These are phyloP conservation scores for Neotoma lepida DNA, from an alignment of 2,113 vertebrate genomes.

Conservation along the genomic window DNA sequence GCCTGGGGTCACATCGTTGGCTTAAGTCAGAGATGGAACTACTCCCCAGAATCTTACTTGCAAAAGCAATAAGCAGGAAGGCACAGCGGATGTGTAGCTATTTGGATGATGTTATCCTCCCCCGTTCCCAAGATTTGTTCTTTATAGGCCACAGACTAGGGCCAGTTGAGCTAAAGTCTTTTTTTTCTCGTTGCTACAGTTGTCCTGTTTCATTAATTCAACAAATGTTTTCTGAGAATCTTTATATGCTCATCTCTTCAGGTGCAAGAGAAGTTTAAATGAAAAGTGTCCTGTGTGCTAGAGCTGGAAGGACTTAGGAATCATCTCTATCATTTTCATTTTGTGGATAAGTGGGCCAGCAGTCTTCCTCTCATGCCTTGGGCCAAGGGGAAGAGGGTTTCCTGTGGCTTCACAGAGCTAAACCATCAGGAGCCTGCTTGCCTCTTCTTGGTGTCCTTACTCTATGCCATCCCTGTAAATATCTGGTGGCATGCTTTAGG, in stretches of 20 bases:
- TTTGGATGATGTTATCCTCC: conserved; percentile 14
- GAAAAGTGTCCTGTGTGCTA: neutral
- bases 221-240: neutral
- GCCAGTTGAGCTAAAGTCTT: conserved; percentile 6
- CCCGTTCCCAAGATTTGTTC: neutral
- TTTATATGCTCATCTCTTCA: conserved; percentile 7
- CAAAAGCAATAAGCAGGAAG: conserved; percentile 3
- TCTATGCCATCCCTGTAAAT: neutral
- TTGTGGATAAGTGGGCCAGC: neutral
- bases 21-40: conserved; percentile 47
- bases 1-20: conserved; percentile 18
- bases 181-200: conserved; percentile 20
- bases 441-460: neutral
- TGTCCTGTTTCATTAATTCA: conserved; percentile 38
- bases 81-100: neutral
- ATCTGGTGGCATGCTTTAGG: neutral
- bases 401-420: neutral
- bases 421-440: neutral
- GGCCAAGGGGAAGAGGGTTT: neutral
- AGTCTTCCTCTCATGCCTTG: neutral
- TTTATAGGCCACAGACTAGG: conserved; percentile 20
- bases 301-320: conserved; percentile 4
- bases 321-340: neutral
- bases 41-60: neutral
- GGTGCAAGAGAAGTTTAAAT: neutral